phyloP scores from a whole-genome alignment of 1,140 invertebrate species.

The Himalopsyche phryganea region DNA sequence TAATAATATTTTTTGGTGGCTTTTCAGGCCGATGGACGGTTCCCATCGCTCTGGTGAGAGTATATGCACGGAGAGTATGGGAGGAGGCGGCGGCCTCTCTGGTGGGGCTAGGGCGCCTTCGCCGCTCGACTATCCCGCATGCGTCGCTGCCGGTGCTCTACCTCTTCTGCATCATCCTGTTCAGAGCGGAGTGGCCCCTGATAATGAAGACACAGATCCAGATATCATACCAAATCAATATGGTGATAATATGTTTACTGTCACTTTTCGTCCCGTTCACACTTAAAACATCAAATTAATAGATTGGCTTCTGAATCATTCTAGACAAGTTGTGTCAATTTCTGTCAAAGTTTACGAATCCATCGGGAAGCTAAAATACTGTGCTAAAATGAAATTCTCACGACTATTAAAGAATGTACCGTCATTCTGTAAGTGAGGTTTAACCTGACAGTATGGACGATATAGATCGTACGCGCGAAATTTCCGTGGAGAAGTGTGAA shows the following conservation, averaged over 20 bases:
- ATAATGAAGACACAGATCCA: constrained; percentile 66
- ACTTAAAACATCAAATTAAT: too few relatives aligned
- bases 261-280: neutral
- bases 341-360: too few relatives aligned
- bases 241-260: constrained; percentile 54
- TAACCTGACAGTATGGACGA: too few relatives aligned
- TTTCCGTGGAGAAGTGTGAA: too few relatives aligned
- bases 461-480: too few relatives aligned
- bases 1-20: too few relatives aligned
- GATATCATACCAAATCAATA: constrained; percentile 83
- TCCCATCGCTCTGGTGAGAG: constrained; percentile 43
- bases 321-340: too few relatives aligned
- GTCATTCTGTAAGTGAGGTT: too few relatives aligned
- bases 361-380: too few relatives aligned
- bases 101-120: constrained; percentile 31
- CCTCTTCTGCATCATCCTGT: constrained; percentile 39
- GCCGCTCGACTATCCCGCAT: constrained; percentile 33
- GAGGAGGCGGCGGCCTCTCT: constrained; percentile 36
- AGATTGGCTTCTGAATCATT: too few relatives aligned
- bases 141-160: constrained; percentile 30
- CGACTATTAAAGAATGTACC: too few relatives aligned
- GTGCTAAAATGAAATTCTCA: too few relatives aligned
- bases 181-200: constrained; percentile 32
- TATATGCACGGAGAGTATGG: constrained; percentile 41
- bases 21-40: constrained; percentile 28